Evolutionary conservation across 2,888 invertebrate species (phyloP).

Genomic region (Agriopis marginaria): DNA sequence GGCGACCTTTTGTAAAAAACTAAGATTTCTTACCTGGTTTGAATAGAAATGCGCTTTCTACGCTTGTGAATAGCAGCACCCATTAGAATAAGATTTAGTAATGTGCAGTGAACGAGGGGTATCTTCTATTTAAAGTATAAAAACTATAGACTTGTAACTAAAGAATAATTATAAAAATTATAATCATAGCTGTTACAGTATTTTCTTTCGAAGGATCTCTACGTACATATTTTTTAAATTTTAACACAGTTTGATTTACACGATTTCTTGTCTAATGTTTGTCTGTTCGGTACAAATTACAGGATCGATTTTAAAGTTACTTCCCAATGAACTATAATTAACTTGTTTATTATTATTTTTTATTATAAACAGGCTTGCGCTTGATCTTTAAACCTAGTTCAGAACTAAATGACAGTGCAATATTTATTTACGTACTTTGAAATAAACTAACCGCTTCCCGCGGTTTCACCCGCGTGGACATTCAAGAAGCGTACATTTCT

Average conservation of each 20-base stretch:
- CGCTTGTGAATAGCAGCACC: slow-evolving; percentile 23
- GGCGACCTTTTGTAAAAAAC: slow-evolving; percentile 43
- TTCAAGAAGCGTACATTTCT: too few relatives aligned
- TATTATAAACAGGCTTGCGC: too few relatives aligned
- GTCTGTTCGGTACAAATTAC: too few relatives aligned
- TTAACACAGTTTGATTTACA: neutral
- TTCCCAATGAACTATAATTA: too few relatives aligned
- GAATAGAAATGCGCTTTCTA: slow-evolving; percentile 35
- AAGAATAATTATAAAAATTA: neutral
- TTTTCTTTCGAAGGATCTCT: neutral
- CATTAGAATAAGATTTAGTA: slow-evolving; percentile 33
- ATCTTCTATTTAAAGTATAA: slow-evolving; percentile 3
- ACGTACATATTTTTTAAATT: neutral
- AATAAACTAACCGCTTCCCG: too few relatives aligned
- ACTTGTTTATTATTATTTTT: too few relatives aligned
- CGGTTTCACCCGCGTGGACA: too few relatives aligned
- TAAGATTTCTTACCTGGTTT: slow-evolving; percentile 52
- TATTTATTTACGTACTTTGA: too few relatives aligned
- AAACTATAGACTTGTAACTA: neutral
- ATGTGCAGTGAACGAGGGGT: slow-evolving; percentile 11
- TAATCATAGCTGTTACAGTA: neutral
- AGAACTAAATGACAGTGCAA: too few relatives aligned
- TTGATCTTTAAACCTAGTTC: too few relatives aligned
- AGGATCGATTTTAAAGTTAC: too few relatives aligned
- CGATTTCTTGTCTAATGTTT: neutral